Evolutionary conservation across 2,888 invertebrate genomes (phyloP).

Genomic region (Anticlea derivata): DNA sequence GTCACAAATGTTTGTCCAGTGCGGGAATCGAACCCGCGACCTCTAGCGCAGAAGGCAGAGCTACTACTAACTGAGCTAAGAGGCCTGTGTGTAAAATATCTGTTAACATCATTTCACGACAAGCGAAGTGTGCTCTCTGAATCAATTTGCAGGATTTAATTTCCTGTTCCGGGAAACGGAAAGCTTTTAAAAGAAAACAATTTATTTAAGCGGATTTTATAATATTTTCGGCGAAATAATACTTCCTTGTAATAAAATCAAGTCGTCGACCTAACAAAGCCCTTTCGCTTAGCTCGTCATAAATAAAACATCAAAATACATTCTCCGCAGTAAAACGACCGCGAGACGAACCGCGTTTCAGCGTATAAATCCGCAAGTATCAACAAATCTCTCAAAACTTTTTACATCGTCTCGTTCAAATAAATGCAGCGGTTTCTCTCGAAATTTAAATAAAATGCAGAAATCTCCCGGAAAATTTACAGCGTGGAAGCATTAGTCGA

Average conservation of each 20-base stretch:
- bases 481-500: slow-evolving; percentile 29
- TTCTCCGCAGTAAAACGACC: slow-evolving; percentile 6
- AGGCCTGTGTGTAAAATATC: not conserved
- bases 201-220: not conserved
- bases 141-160: slow-evolving; percentile 25
- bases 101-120: not conserved
- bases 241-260: slow-evolving; percentile 3
- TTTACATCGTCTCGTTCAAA: not conserved
- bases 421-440: not conserved
- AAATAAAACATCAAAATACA: slow-evolving; percentile 26
- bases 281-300: slow-evolving; percentile 17
- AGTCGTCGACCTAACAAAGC: slow-evolving; percentile 9
- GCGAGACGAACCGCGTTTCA: slow-evolving; percentile 12
- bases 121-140: slow-evolving; percentile 9
- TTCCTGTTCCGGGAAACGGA: slow-evolving; percentile 18
- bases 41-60: no score
- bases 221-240: not conserved
- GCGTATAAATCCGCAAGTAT: slow-evolving; percentile 7
- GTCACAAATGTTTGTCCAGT: no score
- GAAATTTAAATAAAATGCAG: not conserved
- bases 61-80: not conserved
- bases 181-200: slow-evolving; percentile 18
- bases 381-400: slow-evolving; percentile 10
- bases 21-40: no score
- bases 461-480: not conserved